A percentile compares a stretch with the other conserved stretches of the same genome.
phyloP scores from a whole-genome alignment of 2,888 invertebrate genomes.

The Hypsopygia costalis region DNA sequence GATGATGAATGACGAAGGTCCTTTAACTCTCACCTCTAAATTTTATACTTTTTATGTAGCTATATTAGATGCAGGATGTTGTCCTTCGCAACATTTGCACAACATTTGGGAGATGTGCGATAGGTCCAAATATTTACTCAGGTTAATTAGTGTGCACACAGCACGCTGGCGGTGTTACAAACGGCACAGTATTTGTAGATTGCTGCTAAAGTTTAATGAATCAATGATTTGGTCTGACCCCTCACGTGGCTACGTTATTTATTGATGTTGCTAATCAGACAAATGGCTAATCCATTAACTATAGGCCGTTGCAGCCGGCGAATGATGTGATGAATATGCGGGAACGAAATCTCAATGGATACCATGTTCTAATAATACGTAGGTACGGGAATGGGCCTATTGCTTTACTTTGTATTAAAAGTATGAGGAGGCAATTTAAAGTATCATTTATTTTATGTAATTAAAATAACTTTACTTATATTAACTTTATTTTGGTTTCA shows the following conservation, averaged over 20 bases:
- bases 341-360: constrained; percentile 4
- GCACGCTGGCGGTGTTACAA: constrained; percentile 30
- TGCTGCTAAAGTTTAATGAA: constrained; percentile 68
- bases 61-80: no score
- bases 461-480: no score
- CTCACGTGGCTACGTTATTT: constrained; percentile 61
- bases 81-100: no score
- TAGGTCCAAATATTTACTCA: constrained; percentile 49
- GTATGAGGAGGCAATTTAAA: no score
- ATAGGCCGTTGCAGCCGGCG: constrained; percentile 1
- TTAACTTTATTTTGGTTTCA: no score
- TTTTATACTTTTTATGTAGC: constrained; percentile 4
- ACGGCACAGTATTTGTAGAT: constrained; percentile 46
- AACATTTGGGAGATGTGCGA: neutral
- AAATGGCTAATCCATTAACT: constrained; percentile 75
- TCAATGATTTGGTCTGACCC: constrained; percentile 63
- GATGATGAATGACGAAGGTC: no score
- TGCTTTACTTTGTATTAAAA: no score
- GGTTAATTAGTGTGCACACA: constrained; percentile 63
- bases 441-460: no score
- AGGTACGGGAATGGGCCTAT: no score
- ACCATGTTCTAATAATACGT: no score
- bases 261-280: constrained; percentile 75
- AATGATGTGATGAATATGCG: constrained; percentile 3
- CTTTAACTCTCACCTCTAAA: constrained; percentile 3